A percentile compares a stretch with the other conserved stretches of the same genome.
Evolutionary conservation across 2,113 vertebrate genomes (phyloP).

Genomic region (Symphodus melops): DNA sequence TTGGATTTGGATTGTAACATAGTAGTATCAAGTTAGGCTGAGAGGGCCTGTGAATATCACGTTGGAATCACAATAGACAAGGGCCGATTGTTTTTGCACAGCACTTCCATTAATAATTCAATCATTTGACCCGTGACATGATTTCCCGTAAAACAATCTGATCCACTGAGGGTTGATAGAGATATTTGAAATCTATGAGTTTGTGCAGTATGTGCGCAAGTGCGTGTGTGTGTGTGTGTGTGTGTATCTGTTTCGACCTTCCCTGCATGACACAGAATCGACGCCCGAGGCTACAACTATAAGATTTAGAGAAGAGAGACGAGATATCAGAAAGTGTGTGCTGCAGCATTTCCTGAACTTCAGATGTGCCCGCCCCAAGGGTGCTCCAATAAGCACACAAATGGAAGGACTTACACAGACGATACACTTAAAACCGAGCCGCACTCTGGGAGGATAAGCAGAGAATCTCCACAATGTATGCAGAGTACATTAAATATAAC

Average conservation of each 20-base stretch:
- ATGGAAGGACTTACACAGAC: constrained; percentile 47
- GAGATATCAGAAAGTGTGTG: constrained; percentile 53
- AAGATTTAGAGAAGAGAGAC: constrained; percentile 59
- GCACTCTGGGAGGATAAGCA: constrained; percentile 43
- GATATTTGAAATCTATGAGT: constrained; percentile 73
- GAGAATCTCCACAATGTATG: constrained; percentile 44
- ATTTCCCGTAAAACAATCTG: constrained; percentile 83
- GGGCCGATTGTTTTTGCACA: constrained; percentile 78
- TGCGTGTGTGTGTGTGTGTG: neutral
- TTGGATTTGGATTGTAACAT: constrained; percentile 83
- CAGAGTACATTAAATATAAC: constrained; percentile 48
- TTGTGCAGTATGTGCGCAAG: constrained; percentile 19
- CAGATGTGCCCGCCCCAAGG: constrained; percentile 51
- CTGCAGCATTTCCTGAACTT: constrained; percentile 40
- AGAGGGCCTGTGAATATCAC: constrained; percentile 71
- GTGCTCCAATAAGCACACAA: constrained; percentile 51
- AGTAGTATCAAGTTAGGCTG: constrained; percentile 73
- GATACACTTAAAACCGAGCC: constrained; percentile 50
- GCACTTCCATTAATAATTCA: constrained; percentile 83
- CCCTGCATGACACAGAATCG: constrained; percentile 64
- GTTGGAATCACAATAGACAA: constrained; percentile 77
- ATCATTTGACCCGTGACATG: constrained; percentile 84
- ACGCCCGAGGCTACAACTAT: constrained; percentile 57
- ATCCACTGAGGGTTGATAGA: constrained; percentile 72
- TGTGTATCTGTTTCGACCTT: constrained; percentile 73